A percentile compares a stretch with the other conserved stretches of the same genome.
These are phyloP conservation scores for Nemoura dubitans DNA, from an alignment of 2,888 invertebrate species.

Conservation along the genomic window DNA sequence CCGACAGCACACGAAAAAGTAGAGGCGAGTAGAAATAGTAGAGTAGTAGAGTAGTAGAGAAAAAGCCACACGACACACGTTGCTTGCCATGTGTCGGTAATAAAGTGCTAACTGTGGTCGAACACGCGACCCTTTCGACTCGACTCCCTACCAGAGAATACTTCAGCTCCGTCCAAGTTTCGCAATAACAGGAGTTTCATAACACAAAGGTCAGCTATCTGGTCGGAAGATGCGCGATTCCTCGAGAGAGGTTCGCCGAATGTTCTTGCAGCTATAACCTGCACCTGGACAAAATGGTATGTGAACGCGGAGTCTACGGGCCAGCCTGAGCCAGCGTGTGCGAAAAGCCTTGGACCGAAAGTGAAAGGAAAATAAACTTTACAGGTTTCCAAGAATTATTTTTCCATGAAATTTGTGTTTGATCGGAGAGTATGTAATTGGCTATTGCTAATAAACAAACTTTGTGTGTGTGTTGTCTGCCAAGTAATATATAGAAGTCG, in stretches of 20 bases:
- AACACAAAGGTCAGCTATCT: constrained; percentile 30
- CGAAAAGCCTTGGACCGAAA: neutral
- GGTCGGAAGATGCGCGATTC: neutral
- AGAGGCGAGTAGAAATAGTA: no score
- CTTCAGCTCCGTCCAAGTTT: constrained; percentile 7
- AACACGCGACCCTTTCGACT: constrained; percentile 35
- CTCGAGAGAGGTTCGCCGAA: constrained; percentile 9
- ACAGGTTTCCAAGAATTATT: constrained; percentile 28
- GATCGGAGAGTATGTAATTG: neutral
- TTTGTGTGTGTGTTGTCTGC: neutral
- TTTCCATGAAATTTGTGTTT: constrained; percentile 3
- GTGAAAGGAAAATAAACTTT: constrained; percentile 21
- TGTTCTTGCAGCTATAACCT: neutral
- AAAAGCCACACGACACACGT: neutral
- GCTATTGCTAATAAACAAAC: constrained; percentile 22
- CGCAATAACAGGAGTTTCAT: constrained; percentile 30
- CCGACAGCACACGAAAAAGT: neutral
- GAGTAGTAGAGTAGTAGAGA: neutral
- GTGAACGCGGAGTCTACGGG: neutral
- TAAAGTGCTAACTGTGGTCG: constrained; percentile 31
- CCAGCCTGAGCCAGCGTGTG: neutral
- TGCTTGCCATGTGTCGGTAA: constrained; percentile 30
- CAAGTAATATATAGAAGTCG: neutral
- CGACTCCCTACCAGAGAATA: constrained; percentile 24
- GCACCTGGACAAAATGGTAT: neutral